Base-by-base conservation (phyloP, 2,113 vertebrate species). In the Atlantisia rogersi region DNA sequence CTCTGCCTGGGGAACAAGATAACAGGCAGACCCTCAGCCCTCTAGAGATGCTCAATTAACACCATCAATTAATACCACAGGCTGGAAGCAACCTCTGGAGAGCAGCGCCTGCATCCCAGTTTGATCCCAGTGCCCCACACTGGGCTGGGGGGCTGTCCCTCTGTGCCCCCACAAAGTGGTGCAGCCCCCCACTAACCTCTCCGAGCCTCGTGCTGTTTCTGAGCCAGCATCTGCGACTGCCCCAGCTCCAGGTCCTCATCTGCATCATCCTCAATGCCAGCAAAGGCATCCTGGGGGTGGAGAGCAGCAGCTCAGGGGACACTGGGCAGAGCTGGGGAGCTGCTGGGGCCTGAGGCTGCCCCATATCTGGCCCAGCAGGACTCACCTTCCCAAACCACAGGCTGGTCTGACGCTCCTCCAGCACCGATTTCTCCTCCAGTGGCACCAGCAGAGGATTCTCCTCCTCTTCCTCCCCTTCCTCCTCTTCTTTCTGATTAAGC, bases 311-410 rank as follows among this genome's bases (percentile, higher is more conserved):
- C 28, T 93, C 71, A 92, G 71, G 11, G 26, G 46, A 21, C 12
- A 16, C 6, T 11, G 58, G 20, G 15, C 32, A 75, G 24, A 16
- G 11, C 15, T 2, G 22, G 56, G 53, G 59, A 52, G 22, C 37
- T 80, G 67, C 29, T 31, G 59, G 26, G 12, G 20, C 58, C 0
- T 18, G 3, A 56, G 70, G 87, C 63, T 63, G 31, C 19, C 16
- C n/a, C 29, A 10, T 16, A 8, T 71, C 19, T 65, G 32, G 17
- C 2, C 20, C 39, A 40, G 13, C 2, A 13, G 44, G 58, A 73
- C 94, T 81, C 93, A 99, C 99, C 98, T 99, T 99, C 88, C 98
- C 99, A 21, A 99, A 99, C 99, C 99, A 99, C 92, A 99, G 90
- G 96, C 73, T 98, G 46, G 98, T 98, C 88, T 98, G 98, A 20